Conservation (phyloP, 2,113 vertebrate species). For the Balaeniceps rex region DNA sequence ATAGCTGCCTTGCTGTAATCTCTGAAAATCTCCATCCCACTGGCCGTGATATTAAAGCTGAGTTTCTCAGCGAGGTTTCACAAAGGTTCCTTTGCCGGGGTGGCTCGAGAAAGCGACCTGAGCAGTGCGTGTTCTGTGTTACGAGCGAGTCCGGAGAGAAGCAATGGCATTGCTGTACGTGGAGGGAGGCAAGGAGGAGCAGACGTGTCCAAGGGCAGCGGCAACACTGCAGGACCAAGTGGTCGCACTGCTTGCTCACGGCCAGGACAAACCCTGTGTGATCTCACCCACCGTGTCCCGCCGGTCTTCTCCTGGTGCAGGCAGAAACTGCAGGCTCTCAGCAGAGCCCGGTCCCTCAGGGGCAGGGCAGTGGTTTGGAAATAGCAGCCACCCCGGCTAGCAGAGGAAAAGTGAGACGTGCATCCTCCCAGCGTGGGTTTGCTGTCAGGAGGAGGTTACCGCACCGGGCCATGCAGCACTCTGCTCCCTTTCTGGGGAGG, state of each 20-base stretch:
- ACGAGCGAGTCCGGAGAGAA: not conserved
- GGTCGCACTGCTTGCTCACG: not conserved
- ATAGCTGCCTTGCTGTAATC: not conserved
- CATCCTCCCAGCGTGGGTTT: not conserved
- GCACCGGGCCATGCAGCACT: accelerated
- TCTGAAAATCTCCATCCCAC: not conserved
- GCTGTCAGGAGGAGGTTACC: not conserved
- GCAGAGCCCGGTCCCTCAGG: not conserved
- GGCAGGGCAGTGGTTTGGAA: not conserved
- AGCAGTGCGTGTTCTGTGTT: not conserved
- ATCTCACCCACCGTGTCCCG: not conserved
- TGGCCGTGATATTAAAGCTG: accelerated
- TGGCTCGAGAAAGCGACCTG: not conserved
- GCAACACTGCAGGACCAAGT: not conserved
- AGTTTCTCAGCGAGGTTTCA: not conserved
- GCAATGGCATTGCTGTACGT: not conserved
- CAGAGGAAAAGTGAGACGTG: not conserved
- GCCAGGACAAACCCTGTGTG: not conserved
- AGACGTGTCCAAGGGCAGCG: accelerated
- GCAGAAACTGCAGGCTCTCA: not conserved
- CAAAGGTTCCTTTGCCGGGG: not conserved
- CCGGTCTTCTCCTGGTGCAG: not conserved
- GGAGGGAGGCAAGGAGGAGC: not conserved
- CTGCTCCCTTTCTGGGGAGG: not conserved
- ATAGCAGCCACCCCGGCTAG: not conserved